phyloP scores from a whole-genome alignment of 1,140 invertebrate species.

The Bombus ignitus region DNA sequence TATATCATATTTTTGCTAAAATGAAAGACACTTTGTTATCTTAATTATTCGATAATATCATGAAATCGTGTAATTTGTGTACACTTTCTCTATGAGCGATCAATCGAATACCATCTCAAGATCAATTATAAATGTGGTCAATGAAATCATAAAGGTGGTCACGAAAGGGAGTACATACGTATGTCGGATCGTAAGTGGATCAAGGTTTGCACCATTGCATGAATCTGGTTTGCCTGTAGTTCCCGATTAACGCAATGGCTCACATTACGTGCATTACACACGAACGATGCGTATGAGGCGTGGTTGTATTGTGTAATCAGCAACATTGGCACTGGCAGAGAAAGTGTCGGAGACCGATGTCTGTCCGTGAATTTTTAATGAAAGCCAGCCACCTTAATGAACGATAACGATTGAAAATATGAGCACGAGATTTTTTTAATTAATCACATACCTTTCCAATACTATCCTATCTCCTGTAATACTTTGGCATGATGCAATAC shows the following conservation, averaged over 20 bases:
- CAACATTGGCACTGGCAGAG: slow-evolving; percentile 62
- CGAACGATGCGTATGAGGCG: slow-evolving; percentile 60
- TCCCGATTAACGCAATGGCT: slow-evolving; percentile 62
- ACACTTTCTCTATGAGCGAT: background rate
- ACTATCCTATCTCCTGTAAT: background rate
- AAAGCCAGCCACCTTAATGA: slow-evolving; percentile 28
- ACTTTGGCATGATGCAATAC: background rate
- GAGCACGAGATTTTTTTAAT: background rate
- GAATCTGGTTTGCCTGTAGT: slow-evolving; percentile 71
- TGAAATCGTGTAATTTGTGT: background rate
- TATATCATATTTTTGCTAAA: background rate
- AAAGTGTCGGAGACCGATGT: slow-evolving; percentile 58
- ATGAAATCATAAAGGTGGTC: background rate
- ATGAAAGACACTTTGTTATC: background rate
- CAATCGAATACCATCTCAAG: background rate
- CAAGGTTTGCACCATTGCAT: slow-evolving; percentile 73
- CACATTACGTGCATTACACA: slow-evolving; percentile 66
- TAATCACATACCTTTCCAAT: background rate
- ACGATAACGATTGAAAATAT: background rate
- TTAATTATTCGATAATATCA: background rate
- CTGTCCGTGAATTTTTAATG: slow-evolving; percentile 54
- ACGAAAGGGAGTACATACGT: slow-evolving; percentile 39
- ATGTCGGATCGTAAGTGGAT: slow-evolving; percentile 70
- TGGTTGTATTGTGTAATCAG: slow-evolving; percentile 67
- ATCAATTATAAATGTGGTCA: slow-evolving; percentile 5